Conservation (phyloP, 2,113 vertebrate genomes). For the Lagopus muta region DNA sequence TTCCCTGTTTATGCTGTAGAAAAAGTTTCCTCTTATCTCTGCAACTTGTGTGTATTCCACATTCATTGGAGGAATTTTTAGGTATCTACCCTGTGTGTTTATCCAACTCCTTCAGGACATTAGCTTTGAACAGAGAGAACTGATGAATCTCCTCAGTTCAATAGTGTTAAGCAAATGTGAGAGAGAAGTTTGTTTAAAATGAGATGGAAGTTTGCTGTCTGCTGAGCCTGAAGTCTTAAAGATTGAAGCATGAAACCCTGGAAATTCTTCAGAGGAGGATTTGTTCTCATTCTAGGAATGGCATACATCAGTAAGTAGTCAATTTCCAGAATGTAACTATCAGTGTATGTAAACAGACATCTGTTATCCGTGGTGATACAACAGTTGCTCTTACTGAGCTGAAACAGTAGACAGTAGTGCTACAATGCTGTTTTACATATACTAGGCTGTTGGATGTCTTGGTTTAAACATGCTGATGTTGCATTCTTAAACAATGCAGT, state of each 20-base stretch:
- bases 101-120: background rate
- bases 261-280: background rate
- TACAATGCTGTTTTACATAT: background rate
- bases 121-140: background rate
- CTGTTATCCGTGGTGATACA: background rate
- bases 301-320: rapidly evolving
- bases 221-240: background rate
- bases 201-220: background rate
- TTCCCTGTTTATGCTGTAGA: background rate
- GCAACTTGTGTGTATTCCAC: background rate
- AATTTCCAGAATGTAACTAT: background rate
- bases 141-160: background rate
- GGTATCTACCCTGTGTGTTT: background rate
- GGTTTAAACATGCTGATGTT: background rate
- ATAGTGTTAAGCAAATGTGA: background rate
- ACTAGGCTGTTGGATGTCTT: background rate
- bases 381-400: background rate
- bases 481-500: background rate
- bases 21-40: background rate
- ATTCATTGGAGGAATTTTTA: background rate
- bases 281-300: background rate
- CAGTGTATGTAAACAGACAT: background rate
- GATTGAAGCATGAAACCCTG: background rate
- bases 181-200: background rate
- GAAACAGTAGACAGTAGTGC: background rate